A percentile compares a stretch with the other conserved stretches of the same genome.
Conservation (phyloP, 2,888 invertebrate species). For the Pelosia muscerda region DNA sequence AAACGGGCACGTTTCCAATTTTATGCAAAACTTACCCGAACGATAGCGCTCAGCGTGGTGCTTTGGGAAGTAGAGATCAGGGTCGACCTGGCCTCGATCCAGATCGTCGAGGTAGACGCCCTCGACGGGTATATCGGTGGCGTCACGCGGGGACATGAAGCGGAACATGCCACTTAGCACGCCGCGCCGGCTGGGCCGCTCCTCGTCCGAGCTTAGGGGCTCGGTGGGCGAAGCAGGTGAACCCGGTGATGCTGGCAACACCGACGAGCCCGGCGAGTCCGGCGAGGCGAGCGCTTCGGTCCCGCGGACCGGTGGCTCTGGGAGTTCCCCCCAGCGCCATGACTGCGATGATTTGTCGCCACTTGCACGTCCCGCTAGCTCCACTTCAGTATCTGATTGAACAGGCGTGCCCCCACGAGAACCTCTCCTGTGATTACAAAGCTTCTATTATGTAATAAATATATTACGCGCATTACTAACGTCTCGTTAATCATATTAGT, state of each 20-base stretch:
- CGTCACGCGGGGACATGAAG: conserved; percentile 90
- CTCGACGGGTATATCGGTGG: conserved; percentile 87
- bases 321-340: conserved; percentile 97
- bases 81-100: conserved; percentile 95
- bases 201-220: conserved; percentile 84
- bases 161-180: conserved; percentile 97
- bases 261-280: conserved; percentile 64
- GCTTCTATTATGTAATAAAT: background rate
- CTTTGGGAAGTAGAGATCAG: conserved; percentile 97
- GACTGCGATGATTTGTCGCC: conserved; percentile 88
- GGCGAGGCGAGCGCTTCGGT: conserved; percentile 57
- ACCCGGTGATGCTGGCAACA: conserved; percentile 64
- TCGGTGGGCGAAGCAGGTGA: conserved; percentile 75
- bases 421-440: conserved; percentile 59
- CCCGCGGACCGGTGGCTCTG: conserved; percentile 82
- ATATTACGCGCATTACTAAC: background rate
- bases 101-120: conserved; percentile 97
- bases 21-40: conserved; percentile 65
- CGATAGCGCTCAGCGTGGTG: conserved; percentile 84
- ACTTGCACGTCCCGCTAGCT: conserved; percentile 86
- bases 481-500: background rate
- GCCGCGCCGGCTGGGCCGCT: conserved; percentile 85
- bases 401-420: conserved; percentile 94
- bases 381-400: conserved; percentile 98
- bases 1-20: conserved; percentile 6